Base-by-base conservation (phyloP, 1,140 invertebrate genomes). In the Procambarus virginalis region DNA sequence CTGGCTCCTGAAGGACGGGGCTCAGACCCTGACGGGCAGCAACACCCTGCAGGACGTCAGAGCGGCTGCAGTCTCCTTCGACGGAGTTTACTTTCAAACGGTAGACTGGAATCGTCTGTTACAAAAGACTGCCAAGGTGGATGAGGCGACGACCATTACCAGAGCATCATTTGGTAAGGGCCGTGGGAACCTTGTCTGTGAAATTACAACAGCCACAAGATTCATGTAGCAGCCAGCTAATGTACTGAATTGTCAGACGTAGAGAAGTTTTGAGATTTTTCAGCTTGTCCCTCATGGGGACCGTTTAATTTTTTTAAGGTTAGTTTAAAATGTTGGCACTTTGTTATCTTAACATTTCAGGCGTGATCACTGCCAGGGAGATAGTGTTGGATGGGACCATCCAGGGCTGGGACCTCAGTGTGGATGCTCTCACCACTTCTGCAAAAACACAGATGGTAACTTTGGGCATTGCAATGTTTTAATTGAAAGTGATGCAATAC, bases 321-420 rank as follows among this genome's bases (percentile, higher is more conserved):
- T 34, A 34, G 34, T 34, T 34, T 34, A 34, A 34, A 1, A 34
- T 1, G 0, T 34, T 34, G 34, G 34, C 34, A 34, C 34, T 34
- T 34, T 34, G 1, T 34, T n/a, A n/a, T 34, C 34, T 34, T 34
- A 34, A 34, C 34, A 34, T 34, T 34, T 34, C 34, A 34, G 34
- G 1, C 34, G 0, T 34, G 34, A 34, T 34, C 34, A 34, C 34
- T 64, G 60, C 12, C 10, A 64, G n/a, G 14, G 45, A 83, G 17
- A 70, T 84, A 20, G 46, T 20, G 2, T 49, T 84, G 64, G 45
- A 46, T 73, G 81, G 81, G 20, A 73, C 60, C 2, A 84, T 73
- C 48, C 81, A 84, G 22, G 81, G 81, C 1, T 70, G 60, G 46
- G 48, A 84, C 6, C 81, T 84, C 58, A 2, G 58, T 49, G 64